Percentiles rank a stretch among this genome's conserved stretches.
Conservation (phyloP, 2,888 invertebrate genomes). For the Nomada goodeniana region DNA sequence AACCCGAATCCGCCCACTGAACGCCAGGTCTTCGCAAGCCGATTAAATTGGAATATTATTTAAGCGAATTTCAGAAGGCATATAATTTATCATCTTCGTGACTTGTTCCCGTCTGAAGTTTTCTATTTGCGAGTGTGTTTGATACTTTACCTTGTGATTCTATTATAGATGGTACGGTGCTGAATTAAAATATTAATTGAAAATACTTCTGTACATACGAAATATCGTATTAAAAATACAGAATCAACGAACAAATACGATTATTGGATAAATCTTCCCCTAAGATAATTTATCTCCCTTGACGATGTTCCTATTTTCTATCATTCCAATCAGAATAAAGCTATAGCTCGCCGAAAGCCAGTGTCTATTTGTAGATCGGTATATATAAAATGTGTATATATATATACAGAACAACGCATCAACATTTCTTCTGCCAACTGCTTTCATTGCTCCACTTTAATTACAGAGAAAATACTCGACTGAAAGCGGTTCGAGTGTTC, state of each 20-base stretch:
- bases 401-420: no score
- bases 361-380: no score
- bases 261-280: no score
- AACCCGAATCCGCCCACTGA: slow-evolving; percentile 36
- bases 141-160: no score
- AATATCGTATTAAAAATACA: not conserved
- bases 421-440: no score
- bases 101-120: not conserved
- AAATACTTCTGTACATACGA: not conserved
- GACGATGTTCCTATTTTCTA: no score
- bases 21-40: not conserved
- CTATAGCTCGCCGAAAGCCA: no score
- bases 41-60: slow-evolving; percentile 16
- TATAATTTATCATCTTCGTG: not conserved
- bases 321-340: no score
- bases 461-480: slow-evolving; percentile 50
- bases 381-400: no score
- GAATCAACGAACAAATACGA: no score
- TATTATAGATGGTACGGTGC: not conserved
- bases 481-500: slow-evolving; percentile 39
- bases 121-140: no score
- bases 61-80: not conserved
- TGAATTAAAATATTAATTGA: not conserved
- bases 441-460: slow-evolving; percentile 36
- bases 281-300: no score